Evolutionary conservation across 2,113 vertebrate species (phyloP).

Genomic region (Apus apus): DNA sequence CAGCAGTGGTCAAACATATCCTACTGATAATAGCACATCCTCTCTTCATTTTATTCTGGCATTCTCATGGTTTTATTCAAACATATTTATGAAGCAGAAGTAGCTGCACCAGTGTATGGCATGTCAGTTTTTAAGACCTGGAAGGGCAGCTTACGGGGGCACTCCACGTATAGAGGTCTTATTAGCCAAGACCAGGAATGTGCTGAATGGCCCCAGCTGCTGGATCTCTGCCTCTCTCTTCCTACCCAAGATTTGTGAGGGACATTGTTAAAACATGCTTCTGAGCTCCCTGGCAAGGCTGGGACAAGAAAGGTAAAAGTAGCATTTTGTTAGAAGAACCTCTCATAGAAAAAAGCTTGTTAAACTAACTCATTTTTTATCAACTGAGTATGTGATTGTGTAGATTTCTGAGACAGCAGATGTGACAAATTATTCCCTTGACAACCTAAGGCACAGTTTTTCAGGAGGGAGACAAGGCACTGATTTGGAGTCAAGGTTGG

Average conservation of each 20-base stretch:
- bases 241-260: rapidly evolving
- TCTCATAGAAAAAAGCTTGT: background rate
- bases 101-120: rapidly evolving
- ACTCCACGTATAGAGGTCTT: rapidly evolving
- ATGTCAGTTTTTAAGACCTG: background rate
- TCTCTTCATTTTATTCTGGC: background rate
- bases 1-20: background rate
- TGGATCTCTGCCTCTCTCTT: background rate
- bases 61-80: background rate
- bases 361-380: constrained; percentile 24
- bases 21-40: background rate
- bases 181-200: background rate
- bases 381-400: background rate
- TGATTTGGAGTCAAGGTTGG: background rate
- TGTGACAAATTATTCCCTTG: background rate
- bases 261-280: background rate
- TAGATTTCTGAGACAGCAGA: background rate
- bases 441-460: background rate
- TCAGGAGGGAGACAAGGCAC: background rate
- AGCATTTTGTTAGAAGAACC: background rate
- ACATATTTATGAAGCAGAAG: background rate
- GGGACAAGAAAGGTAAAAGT: background rate
- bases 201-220: background rate
- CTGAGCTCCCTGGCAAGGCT: background rate
- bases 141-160: background rate